Evolutionary conservation across 30 jellyfish, hydroid and myxozoan species (phyloP).

Genomic region (Aurelia sp.): DNA sequence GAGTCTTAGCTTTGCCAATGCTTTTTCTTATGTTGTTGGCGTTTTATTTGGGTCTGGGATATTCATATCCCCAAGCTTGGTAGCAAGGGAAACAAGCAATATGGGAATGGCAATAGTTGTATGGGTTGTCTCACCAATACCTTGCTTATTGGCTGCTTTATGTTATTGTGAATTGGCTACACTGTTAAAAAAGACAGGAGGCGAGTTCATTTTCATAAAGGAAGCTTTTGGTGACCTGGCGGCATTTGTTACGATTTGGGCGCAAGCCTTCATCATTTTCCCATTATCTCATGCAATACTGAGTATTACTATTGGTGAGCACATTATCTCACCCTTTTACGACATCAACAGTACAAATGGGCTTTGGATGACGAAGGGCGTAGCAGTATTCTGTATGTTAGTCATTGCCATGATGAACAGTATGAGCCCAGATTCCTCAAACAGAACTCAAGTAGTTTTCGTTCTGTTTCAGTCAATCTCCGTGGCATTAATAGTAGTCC

Average conservation of each 20-base stretch:
- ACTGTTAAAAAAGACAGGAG: no score
- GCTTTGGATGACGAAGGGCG: slow-evolving; percentile 13
- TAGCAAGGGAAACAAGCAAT: no score
- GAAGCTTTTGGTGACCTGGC: no score
- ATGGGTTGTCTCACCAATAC: no score
- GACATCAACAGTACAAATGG: background rate
- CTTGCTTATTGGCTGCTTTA: no score
- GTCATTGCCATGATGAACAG: background rate
- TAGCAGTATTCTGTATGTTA: background rate
- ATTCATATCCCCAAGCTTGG: no score
- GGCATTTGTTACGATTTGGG: no score
- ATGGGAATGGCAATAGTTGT: no score
- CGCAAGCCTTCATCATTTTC: background rate
- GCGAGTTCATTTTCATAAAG: no score
- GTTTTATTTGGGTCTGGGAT: no score
- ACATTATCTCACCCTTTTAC: background rate
- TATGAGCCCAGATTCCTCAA: background rate
- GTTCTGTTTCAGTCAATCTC: background rate
- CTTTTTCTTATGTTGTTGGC: no score
- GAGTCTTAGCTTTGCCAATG: slow-evolving; percentile 34
- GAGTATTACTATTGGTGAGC: slow-evolving; percentile 13
- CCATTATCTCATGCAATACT: slow-evolving; percentile 3
- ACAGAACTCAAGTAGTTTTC: slow-evolving; percentile 13
- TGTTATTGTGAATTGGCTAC: no score
- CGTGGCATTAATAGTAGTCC: background rate